Evolutionary conservation across 2,113 vertebrate species (phyloP).

Genomic region (Ptychochromis oligacanthus): DNA sequence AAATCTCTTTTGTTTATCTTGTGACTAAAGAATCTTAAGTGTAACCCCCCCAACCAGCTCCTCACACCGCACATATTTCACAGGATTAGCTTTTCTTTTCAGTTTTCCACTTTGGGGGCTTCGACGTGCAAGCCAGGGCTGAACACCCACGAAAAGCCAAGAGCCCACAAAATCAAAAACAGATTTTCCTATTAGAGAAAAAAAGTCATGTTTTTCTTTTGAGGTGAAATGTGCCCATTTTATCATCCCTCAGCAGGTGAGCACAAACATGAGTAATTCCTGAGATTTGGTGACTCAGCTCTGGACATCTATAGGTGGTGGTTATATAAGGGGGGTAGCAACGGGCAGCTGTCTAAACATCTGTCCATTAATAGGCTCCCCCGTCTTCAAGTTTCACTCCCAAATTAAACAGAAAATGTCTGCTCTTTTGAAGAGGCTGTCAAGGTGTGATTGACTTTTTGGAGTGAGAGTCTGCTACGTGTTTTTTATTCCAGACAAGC

Average conservation of each 20-base stretch:
- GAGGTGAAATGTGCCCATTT: neutral
- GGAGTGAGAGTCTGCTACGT: accelerated
- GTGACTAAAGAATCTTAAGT: conserved; percentile 18
- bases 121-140: neutral
- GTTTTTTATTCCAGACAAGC: neutral
- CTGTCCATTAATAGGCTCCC: neutral
- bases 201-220: neutral
- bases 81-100: conserved; percentile 54
- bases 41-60: neutral
- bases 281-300: neutral
- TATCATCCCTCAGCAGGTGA: neutral
- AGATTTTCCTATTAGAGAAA: neutral
- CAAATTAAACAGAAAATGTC: conserved; percentile 14
- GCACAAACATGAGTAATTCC: neutral
- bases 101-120: conserved; percentile 24
- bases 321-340: conserved; percentile 42
- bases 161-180: neutral
- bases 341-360: conserved; percentile 65
- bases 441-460: neutral
- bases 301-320: conserved; percentile 45
- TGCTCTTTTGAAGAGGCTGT: neutral
- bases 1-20: neutral
- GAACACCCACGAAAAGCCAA: conserved; percentile 28
- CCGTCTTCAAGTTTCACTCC: neutral
- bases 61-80: conserved; percentile 56